A percentile compares a stretch with the other conserved stretches of the same genome.
Evolutionary conservation across 2,888 invertebrate species (phyloP).

Genomic region (Chrysopilus asiliformis): DNA sequence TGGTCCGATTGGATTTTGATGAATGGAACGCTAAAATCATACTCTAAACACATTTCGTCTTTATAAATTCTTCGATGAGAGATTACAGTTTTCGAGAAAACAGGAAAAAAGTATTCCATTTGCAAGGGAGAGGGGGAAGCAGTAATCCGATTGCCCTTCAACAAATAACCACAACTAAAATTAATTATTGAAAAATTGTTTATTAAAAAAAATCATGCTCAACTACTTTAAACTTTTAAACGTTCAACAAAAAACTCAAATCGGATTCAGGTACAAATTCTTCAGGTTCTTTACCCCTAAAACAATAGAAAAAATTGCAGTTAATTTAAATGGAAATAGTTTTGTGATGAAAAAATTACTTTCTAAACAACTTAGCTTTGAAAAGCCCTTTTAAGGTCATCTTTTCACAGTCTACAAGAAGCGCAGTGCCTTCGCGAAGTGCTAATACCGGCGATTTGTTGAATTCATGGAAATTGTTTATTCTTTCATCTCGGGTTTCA

Average conservation of each 20-base stretch:
- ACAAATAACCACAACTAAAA: too few relatives aligned
- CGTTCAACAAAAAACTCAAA: constrained; percentile 41
- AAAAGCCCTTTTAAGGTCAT: constrained; percentile 48
- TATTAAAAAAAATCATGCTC: neutral
- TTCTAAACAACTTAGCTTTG: constrained; percentile 49
- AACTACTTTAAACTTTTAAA: constrained; percentile 14
- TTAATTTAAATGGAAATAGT: too few relatives aligned
- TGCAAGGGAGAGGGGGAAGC: too few relatives aligned
- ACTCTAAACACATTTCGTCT: too few relatives aligned
- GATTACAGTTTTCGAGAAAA: too few relatives aligned
- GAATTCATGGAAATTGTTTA: constrained; percentile 45
- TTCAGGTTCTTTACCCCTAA: constrained; percentile 39
- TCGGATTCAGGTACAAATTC: constrained; percentile 45
- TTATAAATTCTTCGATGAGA: too few relatives aligned
- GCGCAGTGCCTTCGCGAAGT: constrained; percentile 54
- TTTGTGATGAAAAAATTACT: too few relatives aligned
- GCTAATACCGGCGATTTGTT: constrained; percentile 50
- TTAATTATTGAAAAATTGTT: neutral
- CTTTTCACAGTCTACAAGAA: constrained; percentile 45
- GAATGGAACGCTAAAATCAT: too few relatives aligned
- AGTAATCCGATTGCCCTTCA: too few relatives aligned
- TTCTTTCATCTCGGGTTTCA: constrained; percentile 63
- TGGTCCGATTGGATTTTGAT: too few relatives aligned
- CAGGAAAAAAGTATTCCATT: too few relatives aligned
- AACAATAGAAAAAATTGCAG: too few relatives aligned